Evolutionary conservation across 2,888 invertebrate species (phyloP), one percentile per base, ranked within the genome.

Genomic region (Metopia argyrocephala): DNA sequence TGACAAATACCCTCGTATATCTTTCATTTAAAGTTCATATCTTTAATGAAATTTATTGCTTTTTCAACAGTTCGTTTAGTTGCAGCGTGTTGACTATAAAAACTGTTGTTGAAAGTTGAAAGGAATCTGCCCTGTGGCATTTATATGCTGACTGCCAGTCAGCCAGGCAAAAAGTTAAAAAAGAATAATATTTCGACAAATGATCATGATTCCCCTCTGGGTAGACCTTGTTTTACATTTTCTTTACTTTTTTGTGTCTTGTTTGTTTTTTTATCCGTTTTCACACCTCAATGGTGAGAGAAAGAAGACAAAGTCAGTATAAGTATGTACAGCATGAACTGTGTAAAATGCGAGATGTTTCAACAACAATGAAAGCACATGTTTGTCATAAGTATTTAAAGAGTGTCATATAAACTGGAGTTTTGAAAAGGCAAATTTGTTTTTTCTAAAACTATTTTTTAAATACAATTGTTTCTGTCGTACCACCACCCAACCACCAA

Each of bases 11-110:
- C 31, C 23, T 25, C 57, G 25, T 64, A 50, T 75, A 64, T 69
- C 62, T 69, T 76, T 76, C 45, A 62, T 76, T 76, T 70, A 27
- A 38, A 59, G 64, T 70, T 64, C 48, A 61, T 45, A 62, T 62
- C 54, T n/a, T 12, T 68, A 28, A 18, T 23, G 25, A 70, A 65
- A 76, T 76, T 76, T 70, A 76, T 76, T 23, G 64, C 64, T 31
- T 57, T n/a, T 76, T 76, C 76, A 70, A 64, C 56, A 65, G 45
- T 65, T 15, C 1, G 2, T 38, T 9, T 38, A 65, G 59, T 25
- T 45, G 50, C 70, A 70, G 52, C 21, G 57, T 50, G 1, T 9
- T 9, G 0, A 15, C 12, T 38, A 15, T 38, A 38, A 38, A 38
- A 38, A 38, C 70, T 57, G 56, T 45, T 70, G 23, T 38, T 46